Conservation (phyloP, 2,888 invertebrate species). For the Eupithecia dodoneata region DNA sequence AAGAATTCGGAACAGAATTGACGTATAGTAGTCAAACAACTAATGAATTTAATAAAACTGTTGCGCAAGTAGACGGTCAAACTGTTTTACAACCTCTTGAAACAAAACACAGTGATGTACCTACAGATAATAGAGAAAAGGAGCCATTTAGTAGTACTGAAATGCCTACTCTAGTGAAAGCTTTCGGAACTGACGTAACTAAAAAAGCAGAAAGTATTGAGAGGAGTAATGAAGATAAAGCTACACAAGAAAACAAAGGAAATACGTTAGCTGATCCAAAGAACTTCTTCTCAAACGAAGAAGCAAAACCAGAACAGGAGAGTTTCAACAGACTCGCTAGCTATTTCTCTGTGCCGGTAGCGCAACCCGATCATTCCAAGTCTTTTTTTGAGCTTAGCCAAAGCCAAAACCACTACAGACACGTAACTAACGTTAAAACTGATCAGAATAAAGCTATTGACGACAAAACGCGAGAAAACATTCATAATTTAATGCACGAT, state of each 20-base stretch:
- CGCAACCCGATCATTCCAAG: conserved; percentile 70
- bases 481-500: conserved; percentile 67
- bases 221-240: background rate
- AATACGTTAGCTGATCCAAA: conserved; percentile 59
- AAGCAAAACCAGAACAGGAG: conserved; percentile 41
- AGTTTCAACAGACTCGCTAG: conserved; percentile 72
- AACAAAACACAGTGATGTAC: background rate
- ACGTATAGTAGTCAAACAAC: background rate
- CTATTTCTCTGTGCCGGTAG: conserved; percentile 70
- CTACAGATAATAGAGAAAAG: background rate
- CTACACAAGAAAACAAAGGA: conserved; percentile 24
- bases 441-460: conserved; percentile 52
- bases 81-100: background rate
- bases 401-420: conserved; percentile 76
- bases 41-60: background rate
- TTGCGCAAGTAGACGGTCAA: background rate
- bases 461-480: conserved; percentile 46
- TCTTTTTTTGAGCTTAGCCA: conserved; percentile 82
- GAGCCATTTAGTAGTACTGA: conserved; percentile 9
- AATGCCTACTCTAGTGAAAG: conserved; percentile 15
- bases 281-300: conserved; percentile 60
- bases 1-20: background rate
- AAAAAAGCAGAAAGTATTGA: background rate
- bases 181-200: conserved; percentile 13
- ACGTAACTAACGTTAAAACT: conserved; percentile 41